These are phyloP conservation scores for Isoperla grammatica DNA, from an alignment of 2,888 invertebrate species.

Conservation along the genomic window DNA sequence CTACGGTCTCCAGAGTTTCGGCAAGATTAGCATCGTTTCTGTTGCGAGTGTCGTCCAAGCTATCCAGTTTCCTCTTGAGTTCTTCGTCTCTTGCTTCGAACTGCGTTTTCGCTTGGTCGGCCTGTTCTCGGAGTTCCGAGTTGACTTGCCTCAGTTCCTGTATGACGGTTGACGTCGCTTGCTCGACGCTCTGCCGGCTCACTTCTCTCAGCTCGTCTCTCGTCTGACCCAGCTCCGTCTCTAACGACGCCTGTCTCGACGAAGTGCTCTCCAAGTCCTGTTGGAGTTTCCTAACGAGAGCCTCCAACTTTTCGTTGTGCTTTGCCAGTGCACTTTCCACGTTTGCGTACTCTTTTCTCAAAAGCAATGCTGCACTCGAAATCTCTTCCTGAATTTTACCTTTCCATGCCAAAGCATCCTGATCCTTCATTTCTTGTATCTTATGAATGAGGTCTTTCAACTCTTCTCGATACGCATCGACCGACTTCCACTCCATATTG, in stretches of 20 bases:
- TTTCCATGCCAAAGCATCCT: slow-evolving; percentile 26
- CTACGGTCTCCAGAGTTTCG: slow-evolving; percentile 4
- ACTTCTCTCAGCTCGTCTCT: slow-evolving; percentile 12
- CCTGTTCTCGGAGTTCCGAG: slow-evolving; percentile 6
- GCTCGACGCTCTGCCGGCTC: neutral
- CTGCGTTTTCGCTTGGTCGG: slow-evolving; percentile 9
- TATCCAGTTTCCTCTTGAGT: slow-evolving; percentile 16
- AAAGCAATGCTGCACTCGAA: slow-evolving; percentile 17
- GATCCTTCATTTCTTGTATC: slow-evolving; percentile 29
- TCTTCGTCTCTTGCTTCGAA: slow-evolving; percentile 15
- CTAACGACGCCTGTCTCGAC: slow-evolving; percentile 15
- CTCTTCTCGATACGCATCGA: slow-evolving; percentile 14
- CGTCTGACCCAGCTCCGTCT: slow-evolving; percentile 15
- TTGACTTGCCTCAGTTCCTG: slow-evolving; percentile 8
- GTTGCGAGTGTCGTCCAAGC: neutral
- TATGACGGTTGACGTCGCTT: slow-evolving; percentile 8
- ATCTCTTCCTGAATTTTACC: slow-evolving; percentile 29
- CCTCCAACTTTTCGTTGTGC: slow-evolving; percentile 25
- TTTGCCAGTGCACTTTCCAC: slow-evolving; percentile 19
- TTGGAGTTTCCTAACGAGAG: slow-evolving; percentile 21
- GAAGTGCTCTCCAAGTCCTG: slow-evolving; percentile 7
- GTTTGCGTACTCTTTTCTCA: slow-evolving; percentile 23
- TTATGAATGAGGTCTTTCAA: slow-evolving; percentile 27
- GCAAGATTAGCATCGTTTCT: neutral
- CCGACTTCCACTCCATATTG: neutral